phyloP scores from a whole-genome alignment of 2,888 invertebrate species.

The Hyppa rectilinea region DNA sequence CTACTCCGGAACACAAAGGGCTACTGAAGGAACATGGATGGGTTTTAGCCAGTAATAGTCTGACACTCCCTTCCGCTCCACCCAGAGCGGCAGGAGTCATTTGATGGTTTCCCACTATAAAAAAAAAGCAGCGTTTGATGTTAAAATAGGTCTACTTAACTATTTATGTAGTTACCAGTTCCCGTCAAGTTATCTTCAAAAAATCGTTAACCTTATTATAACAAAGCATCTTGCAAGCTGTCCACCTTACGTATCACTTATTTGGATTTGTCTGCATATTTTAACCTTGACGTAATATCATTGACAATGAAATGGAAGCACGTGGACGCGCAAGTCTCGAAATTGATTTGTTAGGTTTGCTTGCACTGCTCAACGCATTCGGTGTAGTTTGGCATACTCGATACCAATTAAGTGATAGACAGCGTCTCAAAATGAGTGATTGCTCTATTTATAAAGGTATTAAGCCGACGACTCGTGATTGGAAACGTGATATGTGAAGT shows the following conservation, averaged over 20 bases:
- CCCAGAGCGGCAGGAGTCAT: no score
- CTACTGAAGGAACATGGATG: no score
- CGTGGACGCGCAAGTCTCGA: slow-evolving; percentile 33
- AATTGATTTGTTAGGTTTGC: slow-evolving; percentile 20
- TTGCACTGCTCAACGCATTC: slow-evolving; percentile 6
- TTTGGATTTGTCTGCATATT: slow-evolving; percentile 22
- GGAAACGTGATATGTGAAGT: slow-evolving; percentile 58
- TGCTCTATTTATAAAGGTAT: slow-evolving; percentile 36
- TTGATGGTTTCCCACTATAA: no score
- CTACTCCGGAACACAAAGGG: no score
- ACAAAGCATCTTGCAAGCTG: neutral
- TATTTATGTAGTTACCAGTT: neutral
- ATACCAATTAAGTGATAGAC: slow-evolving; percentile 17
- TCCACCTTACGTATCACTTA: slow-evolving; percentile 1
- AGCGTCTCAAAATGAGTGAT: slow-evolving; percentile 40
- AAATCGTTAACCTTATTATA: neutral
- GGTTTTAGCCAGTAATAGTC: no score
- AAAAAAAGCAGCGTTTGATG: no score
- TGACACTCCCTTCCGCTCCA: no score
- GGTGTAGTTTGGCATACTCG: slow-evolving; percentile 1
- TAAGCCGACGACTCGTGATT: slow-evolving; percentile 43
- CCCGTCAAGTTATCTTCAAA: neutral
- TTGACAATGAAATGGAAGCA: slow-evolving; percentile 50
- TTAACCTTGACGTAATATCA: slow-evolving; percentile 23
- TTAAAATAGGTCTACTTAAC: neutral